These are phyloP conservation scores for Urocynchramus pylzowi DNA, from an alignment of 2,113 vertebrate species.

Conservation along the genomic window DNA sequence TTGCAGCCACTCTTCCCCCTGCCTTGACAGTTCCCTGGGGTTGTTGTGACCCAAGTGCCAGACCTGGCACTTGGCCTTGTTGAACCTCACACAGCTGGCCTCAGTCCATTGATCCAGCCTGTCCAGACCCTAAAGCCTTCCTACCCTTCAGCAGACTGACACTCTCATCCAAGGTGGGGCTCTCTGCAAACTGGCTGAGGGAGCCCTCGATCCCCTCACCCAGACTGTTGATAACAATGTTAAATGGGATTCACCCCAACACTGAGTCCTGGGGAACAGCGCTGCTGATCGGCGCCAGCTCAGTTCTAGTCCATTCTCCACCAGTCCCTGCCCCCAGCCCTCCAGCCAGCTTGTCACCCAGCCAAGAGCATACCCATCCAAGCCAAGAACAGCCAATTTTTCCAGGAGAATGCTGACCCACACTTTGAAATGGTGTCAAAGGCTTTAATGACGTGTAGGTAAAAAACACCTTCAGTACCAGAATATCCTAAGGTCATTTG, in stretches of 20 bases:
- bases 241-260: not conserved
- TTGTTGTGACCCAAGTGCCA: not conserved
- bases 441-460: not conserved
- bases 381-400: not conserved
- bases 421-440: not conserved
- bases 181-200: not conserved
- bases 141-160: not conserved
- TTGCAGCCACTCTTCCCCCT: not conserved
- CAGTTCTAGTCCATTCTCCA: not conserved
- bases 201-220: not conserved
- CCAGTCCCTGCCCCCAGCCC: too few species aligned
- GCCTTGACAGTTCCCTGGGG: not conserved
- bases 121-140: not conserved
- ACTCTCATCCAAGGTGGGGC: too few species aligned
- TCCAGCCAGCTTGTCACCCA: not conserved
- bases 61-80: too few species aligned
- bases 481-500: not conserved
- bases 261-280: not conserved
- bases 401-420: not conserved
- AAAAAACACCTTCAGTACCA: not conserved
- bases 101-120: not conserved
- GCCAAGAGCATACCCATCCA: not conserved
- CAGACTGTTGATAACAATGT: not conserved
- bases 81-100: not conserved
- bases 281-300: accelerated